Evolutionary conservation across 2,113 vertebrate genomes (phyloP).

Genomic region (Lonchura striata): DNA sequence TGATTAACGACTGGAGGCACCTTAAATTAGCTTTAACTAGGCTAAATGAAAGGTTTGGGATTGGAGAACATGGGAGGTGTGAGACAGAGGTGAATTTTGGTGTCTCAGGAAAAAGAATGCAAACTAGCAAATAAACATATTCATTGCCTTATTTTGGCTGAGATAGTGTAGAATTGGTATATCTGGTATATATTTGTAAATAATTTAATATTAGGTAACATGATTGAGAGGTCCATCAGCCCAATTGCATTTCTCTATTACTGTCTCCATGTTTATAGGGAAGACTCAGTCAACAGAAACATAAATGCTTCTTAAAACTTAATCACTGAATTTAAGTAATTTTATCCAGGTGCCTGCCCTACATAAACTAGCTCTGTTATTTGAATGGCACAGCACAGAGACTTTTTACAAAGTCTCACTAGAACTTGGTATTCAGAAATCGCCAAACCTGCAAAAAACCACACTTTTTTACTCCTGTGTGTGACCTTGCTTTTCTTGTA

Average conservation of each 20-base stretch:
- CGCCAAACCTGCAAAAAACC: not conserved
- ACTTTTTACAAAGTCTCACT: not conserved
- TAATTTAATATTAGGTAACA: not conserved
- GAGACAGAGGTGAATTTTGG: not conserved
- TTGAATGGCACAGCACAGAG: not conserved
- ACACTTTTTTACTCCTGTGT: not conserved
- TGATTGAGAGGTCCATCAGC: not conserved
- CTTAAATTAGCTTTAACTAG: not conserved
- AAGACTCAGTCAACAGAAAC: not conserved
- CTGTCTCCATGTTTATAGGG: not conserved
- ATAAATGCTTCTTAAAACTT: not conserved
- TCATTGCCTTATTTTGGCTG: not conserved
- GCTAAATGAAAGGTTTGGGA: not conserved
- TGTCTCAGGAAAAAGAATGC: not conserved
- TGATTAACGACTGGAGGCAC: not conserved
- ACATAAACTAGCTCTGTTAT: not conserved
- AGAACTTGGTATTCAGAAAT: not conserved
- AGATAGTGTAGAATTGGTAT: not conserved
- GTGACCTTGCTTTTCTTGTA: not conserved
- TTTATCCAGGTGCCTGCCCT: not conserved
- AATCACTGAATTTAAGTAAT: not conserved
- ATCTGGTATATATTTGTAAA: not conserved
- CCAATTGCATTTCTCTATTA: not conserved
- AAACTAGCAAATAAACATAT: not conserved
- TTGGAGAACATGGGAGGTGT: not conserved